Percentiles rank a stretch among this genome's conserved stretches.
These are phyloP conservation scores for Nematopogon swammerdamellus DNA, from an alignment of 2,888 invertebrate species.

Conservation along the genomic window DNA sequence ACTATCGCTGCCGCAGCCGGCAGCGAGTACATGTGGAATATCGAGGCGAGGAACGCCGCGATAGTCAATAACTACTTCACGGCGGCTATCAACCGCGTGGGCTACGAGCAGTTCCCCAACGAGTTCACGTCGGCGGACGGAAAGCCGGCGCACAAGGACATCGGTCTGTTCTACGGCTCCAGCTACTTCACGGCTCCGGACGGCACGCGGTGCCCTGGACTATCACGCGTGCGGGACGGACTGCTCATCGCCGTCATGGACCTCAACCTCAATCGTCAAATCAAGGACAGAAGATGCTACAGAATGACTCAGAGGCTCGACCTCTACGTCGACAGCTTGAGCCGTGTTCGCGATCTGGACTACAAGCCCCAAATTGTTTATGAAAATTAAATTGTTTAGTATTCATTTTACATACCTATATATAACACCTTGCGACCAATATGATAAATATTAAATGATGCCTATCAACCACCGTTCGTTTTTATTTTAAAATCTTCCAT, in stretches of 20 bases:
- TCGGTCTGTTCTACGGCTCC: conserved; percentile 95
- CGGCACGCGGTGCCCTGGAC: conserved; percentile 85
- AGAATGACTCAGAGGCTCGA: conserved; percentile 94
- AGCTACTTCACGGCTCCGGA: conserved; percentile 93
- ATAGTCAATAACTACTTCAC: conserved; percentile 96
- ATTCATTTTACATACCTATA: no score
- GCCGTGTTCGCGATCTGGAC: conserved; percentile 66
- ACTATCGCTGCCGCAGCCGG: conserved; percentile 71
- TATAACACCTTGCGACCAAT: no score
- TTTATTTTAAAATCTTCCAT: no score
- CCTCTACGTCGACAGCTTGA: conserved; percentile 80
- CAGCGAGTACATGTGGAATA: conserved; percentile 91
- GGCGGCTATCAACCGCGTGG: conserved; percentile 92
- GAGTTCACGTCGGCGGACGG: conserved; percentile 59
- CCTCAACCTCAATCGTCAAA: conserved; percentile 91
- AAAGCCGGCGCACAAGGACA: conserved; percentile 76
- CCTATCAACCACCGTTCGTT: no score
- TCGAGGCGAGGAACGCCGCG: conserved; percentile 95
- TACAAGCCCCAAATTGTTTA: conserved; percentile 75
- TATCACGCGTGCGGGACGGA: conserved; percentile 82
- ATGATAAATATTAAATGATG: no score
- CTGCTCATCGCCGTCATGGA: conserved; percentile 88
- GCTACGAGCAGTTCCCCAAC: conserved; percentile 77
- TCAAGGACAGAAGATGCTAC: conserved; percentile 92
- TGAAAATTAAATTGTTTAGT: conserved; percentile 14